Conservation (phyloP, 2,113 vertebrate genomes). For the Triplophysa tibetana region DNA sequence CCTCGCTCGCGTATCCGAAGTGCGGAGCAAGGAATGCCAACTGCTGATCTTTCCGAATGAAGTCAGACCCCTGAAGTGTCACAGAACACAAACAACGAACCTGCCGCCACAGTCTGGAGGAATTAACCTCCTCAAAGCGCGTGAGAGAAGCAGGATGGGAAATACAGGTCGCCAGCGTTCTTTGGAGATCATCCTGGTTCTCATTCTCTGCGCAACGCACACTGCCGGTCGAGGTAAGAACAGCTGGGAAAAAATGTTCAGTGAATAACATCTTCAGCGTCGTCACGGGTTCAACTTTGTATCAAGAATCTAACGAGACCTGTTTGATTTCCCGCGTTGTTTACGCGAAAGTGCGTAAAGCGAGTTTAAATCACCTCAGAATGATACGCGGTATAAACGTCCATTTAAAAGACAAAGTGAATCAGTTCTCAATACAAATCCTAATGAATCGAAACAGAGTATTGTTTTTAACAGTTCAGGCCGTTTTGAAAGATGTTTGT, state of each 20-base stretch:
- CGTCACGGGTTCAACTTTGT: not conserved
- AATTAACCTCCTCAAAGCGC: not conserved
- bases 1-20: conserved; percentile 9
- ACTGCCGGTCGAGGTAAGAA: conserved; percentile 71
- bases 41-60: not conserved
- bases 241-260: not conserved
- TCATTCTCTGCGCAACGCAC: conserved; percentile 56
- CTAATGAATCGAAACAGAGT: too few species aligned
- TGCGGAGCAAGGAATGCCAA: not conserved
- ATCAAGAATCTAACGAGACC: not conserved
- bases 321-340: not conserved
- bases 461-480: not conserved
- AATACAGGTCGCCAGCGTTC: conserved; percentile 16
- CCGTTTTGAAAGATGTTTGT: not conserved
- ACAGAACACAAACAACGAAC: not conserved
- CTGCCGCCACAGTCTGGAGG: not conserved
- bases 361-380: not conserved
- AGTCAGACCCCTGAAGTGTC: not conserved
- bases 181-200: conserved; percentile 62
- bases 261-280: not conserved
- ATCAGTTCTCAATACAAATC: too few species aligned
- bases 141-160: conserved; percentile 23
- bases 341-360: not conserved
- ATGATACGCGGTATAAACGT: not conserved
- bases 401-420: too few species aligned